Evolutionary conservation across 2,888 invertebrate species (phyloP), one percentile per base, ranked within the genome.

Genomic region (Drepanosiphum platanoidis): DNA sequence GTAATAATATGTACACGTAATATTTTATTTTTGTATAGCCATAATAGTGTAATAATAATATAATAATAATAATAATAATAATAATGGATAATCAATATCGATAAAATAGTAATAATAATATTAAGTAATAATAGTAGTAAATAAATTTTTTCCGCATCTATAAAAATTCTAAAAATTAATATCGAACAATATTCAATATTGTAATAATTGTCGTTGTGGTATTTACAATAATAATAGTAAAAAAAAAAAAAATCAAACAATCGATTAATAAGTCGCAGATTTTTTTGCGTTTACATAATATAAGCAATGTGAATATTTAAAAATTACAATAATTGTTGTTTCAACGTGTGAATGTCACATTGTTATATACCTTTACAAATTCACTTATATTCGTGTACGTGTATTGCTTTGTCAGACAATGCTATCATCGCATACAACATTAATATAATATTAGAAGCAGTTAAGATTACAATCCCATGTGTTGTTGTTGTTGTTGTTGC

Each of bases 101-200:
- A 80, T 80, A 80, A 36, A 46, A 70, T 70, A 80, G 80, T 70
- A 64, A 79, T 79, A 42, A 46, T 74, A 66, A 77, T 64, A 39
- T 61, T 64, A 77, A 78, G 64, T 78, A 78, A 78, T 80, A 75
- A 18, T 75, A 80, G 68, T 80, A 70, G 80, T 80, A 80, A 70
- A 27, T 58, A 80, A 70, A 80, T 70, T 70, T n/a, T 80, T 52
- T 80, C 80, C 66, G 34, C 22, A 22, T 68, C 66, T 79, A 66
- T 66, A 46, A 79, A 64, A 46, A 34, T 79, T 79, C 68, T 79
- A 79, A 79, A 68, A 79, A 66, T 46, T 8, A 46, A 79, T 79
- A 3, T 68, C 42, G n/a, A 68, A 34, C 79, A 46, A 79, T n/a
- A n/a, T n/a, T n/a, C n/a, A n/a, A n/a, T n/a, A n/a, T 32, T 42